Evolutionary conservation across 2,113 vertebrate genomes (phyloP).

Genomic region (Pterocles gutturalis): DNA sequence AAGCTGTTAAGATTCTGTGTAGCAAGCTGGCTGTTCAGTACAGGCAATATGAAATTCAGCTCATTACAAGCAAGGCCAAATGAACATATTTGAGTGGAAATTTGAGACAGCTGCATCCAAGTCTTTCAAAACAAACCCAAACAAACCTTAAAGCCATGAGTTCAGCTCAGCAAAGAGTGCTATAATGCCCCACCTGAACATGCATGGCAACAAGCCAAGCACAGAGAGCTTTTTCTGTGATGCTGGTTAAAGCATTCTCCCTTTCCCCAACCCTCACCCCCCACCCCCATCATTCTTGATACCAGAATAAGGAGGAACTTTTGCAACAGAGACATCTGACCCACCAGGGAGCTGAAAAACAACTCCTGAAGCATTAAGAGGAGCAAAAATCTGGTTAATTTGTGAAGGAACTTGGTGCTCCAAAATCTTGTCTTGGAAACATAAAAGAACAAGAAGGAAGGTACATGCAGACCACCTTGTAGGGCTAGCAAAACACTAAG

Average conservation of each 20-base stretch:
- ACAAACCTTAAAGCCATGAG: conserved; percentile 30
- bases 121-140: conserved; percentile 56
- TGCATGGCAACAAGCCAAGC: not conserved
- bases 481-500: not conserved
- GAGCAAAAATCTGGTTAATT: not conserved
- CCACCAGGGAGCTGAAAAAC: not conserved
- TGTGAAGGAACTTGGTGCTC: not conserved
- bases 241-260: not conserved
- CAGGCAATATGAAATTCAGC: conserved; percentile 64
- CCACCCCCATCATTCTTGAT: not conserved
- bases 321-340: not conserved
- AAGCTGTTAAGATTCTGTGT: conserved; percentile 69
- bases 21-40: conserved; percentile 59
- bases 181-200: not conserved
- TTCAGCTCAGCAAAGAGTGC: not conserved
- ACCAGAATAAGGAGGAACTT: not conserved
- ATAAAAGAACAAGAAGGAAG: not conserved
- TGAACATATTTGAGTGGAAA: conserved; percentile 57
- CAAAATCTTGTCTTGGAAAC: not conserved
- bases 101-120: conserved; percentile 40
- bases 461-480: fast-evolving
- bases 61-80: conserved; percentile 62
- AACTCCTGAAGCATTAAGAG: not conserved
- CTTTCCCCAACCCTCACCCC: not conserved
- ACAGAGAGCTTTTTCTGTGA: not conserved